These are phyloP conservation scores for Hemicordylus capensis DNA, from an alignment of 2,113 vertebrate species.

Conservation along the genomic window DNA sequence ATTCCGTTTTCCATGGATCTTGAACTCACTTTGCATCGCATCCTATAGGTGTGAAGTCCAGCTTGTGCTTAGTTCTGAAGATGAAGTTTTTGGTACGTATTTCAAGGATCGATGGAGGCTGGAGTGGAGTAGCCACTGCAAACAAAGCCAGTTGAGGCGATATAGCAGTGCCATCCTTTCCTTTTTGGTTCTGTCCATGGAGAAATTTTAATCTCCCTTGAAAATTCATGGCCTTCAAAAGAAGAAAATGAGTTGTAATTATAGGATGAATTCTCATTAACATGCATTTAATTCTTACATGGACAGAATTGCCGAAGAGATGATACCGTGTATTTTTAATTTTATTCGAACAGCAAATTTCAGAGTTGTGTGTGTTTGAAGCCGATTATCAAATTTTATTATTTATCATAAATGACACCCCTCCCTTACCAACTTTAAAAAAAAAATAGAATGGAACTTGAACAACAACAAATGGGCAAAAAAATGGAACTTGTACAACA, in stretches of 20 bases:
- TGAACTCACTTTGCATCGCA: conserved; percentile 85
- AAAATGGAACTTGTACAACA: too few species aligned
- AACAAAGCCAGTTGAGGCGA: conserved; percentile 86
- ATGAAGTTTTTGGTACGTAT: conserved; percentile 87
- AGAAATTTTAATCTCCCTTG: conserved; percentile 87
- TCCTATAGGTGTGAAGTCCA: conserved; percentile 86
- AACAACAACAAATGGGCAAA: too few species aligned
- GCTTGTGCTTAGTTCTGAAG: conserved; percentile 88
- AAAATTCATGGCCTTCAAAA: conserved; percentile 85
- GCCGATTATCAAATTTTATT: too few species aligned
- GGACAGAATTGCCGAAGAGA: not conserved
- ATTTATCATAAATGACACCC: too few species aligned
- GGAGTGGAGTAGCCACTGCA: conserved; percentile 83
- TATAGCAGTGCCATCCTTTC: conserved; percentile 76
- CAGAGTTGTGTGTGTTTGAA: too few species aligned
- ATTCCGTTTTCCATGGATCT: not conserved
- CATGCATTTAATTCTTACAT: not conserved
- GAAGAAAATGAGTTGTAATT: not conserved
- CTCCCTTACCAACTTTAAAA: too few species aligned
- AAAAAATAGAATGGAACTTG: too few species aligned
- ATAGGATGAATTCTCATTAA: not conserved
- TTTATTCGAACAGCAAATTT: not conserved
- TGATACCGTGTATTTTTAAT: not conserved
- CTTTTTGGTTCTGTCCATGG: conserved; percentile 86
- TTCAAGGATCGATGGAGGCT: conserved; percentile 86